Base-by-base conservation (phyloP, 2,113 vertebrate species). In the Albula glossodonta region DNA sequence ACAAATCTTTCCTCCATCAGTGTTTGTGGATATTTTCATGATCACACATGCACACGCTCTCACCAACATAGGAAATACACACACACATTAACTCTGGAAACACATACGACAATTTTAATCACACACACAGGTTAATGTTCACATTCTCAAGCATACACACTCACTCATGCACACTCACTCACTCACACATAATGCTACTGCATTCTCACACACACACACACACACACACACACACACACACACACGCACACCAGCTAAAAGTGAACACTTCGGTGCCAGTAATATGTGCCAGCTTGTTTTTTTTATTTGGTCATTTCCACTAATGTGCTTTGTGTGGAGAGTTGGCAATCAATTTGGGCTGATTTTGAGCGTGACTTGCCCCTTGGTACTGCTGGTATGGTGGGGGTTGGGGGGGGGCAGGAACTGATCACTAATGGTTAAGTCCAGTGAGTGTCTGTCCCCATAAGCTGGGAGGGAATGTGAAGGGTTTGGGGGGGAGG, bases 281-380 rank as follows among this genome's bases (percentile, higher is more conserved):
- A 85, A 88, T 90, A 87, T 87, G 84, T 74, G 70, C 22, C 2
- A 22, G 70, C 4, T 84, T 90, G 48, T 86, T 87, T 87, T 83
- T 91, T 83, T 88, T 87, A 41, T 41, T 3, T 15, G 85, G 84
- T 90, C 88, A 52, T 90, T 89, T 91, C 87, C 87, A 88, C 90
- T 92, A 90, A 89, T 88, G 87, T 89, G 84, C 88, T 91, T 87
- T 91, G 84, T 90, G 87, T 70, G 25, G 60, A 85, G 50, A 84
- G 88, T 86, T 60, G 88, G 83, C 83, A 88, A 89, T 90, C 88
- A 89, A 85, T 91, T 88, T 84, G 63, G 82, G 56, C 85, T 81
- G 17, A 86, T 90, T 88, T 88, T 70, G 85, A 90, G 88, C 53
- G 81, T 88, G 84, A 90, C 89, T 57, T 87, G 87, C 51, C 53